These are phyloP conservation scores for Lycopodina hypogea DNA, from an alignment of 37 sponge, comb jelly and placozoan species.

Conservation along the genomic window DNA sequence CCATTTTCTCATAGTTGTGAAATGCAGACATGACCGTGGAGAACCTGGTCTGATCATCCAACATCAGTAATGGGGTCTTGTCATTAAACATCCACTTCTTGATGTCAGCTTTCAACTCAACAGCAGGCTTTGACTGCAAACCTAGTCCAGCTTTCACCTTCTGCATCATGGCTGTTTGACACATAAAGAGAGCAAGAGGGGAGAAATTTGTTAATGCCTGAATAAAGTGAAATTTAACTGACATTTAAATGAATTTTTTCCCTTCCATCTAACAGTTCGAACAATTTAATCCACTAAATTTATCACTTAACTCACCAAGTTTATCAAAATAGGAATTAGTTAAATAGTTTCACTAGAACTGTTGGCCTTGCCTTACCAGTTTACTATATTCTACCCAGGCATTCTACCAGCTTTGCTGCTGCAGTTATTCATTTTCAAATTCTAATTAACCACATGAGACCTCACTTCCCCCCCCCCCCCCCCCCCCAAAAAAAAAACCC, in stretches of 20 bases:
- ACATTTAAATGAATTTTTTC: not conserved
- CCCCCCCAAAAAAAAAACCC: too few relatives aligned
- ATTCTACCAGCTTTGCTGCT: too few relatives aligned
- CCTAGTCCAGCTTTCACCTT: not conserved
- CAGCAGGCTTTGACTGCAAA: not conserved
- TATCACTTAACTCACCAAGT: too few relatives aligned
- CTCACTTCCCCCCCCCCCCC: too few relatives aligned
- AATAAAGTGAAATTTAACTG: not conserved
- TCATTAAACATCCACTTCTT: conserved; percentile 46
- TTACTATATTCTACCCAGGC: too few relatives aligned
- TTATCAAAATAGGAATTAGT: too few relatives aligned
- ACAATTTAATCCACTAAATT: too few relatives aligned
- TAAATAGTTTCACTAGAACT: too few relatives aligned
- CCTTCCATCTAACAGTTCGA: too few relatives aligned
- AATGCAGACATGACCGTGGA: conserved; percentile 46
- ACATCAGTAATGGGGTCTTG: conserved; percentile 8
- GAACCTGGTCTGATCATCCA: conserved; percentile 25
- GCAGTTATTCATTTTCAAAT: too few relatives aligned
- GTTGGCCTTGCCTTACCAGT: too few relatives aligned
- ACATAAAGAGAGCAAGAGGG: not conserved
- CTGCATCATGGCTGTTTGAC: not conserved
- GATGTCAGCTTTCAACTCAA: conserved; percentile 44
- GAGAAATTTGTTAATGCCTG: not conserved
- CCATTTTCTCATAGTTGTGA: conserved; percentile 45
- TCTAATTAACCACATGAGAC: too few relatives aligned